A percentile compares a stretch with the other conserved stretches of the same genome.
Evolutionary conservation across 2,888 invertebrate species (phyloP).

Genomic region (Andrena marginata): DNA sequence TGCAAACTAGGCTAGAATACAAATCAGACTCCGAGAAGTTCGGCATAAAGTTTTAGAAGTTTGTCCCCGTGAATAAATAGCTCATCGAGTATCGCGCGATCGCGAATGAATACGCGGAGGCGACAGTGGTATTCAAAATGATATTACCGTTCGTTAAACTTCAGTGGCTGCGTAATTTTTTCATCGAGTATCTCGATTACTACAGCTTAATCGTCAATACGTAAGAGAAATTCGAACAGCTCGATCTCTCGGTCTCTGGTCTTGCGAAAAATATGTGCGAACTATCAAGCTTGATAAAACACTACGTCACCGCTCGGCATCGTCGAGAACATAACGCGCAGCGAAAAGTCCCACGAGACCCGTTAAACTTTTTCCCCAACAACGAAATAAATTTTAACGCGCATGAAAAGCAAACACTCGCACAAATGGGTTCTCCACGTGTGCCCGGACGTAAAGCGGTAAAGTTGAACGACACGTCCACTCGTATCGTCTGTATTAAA

Average conservation of each 20-base stretch:
- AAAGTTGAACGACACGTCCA: background rate
- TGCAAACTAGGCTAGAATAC: conserved; percentile 55
- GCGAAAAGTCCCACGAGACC: conserved; percentile 9
- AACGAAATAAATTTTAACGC: conserved; percentile 9
- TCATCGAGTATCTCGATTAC: background rate
- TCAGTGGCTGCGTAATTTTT: conserved; percentile 11
- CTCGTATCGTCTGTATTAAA: background rate
- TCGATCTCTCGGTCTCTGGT: background rate
- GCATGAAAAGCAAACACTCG: conserved; percentile 11
- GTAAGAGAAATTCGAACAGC: background rate
- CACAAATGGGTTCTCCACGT: background rate
- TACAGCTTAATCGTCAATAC: background rate
- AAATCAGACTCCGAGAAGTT: conserved; percentile 50
- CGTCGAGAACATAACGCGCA: background rate
- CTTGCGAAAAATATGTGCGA: background rate
- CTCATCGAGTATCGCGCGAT: conserved; percentile 31
- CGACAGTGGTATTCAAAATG: background rate
- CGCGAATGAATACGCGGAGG: conserved; percentile 22
- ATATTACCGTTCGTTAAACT: conserved; percentile 23
- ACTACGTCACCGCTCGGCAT: background rate
- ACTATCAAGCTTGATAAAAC: background rate
- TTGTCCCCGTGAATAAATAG: conserved; percentile 50
- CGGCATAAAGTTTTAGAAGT: conserved; percentile 51
- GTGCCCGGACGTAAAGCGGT: background rate
- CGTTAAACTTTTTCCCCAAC: conserved; percentile 5